Base-by-base conservation (phyloP, 2,888 invertebrate genomes). In the Ellobium chinense region DNA sequence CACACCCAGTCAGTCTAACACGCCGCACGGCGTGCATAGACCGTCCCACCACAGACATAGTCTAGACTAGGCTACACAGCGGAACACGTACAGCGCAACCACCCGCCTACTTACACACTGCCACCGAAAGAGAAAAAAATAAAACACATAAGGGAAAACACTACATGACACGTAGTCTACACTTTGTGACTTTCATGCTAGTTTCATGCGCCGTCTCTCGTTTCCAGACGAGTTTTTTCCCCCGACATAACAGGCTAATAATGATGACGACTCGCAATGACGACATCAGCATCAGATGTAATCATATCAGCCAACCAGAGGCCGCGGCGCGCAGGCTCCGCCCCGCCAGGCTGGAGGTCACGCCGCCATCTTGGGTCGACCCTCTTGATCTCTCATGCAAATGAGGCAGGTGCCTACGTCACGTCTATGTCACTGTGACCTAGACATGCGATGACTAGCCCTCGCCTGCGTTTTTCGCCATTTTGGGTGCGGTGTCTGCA, bases 401-500 rank as follows among this genome's bases (percentile, higher is more conserved):
- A 69, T 69, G 46, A 69, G 69, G 27, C 69, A 69, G 69, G 39
- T 69, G 39, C 69, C 69, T 69, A 69, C 69, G 69, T 69, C 69
- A 69, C 46, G 69, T 69, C 69, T 69, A 69, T 69, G 69, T 69
- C 69, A 69, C 29, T 21, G 29, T 69, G 69, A 69, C 69, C 69
- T 69, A 69, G 69, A 69, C 69, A 69, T 24, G 21, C 29, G 46
- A 69, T 54, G 69, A 69, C 54, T 54, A 46, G 54, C 46, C 29
- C 27, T 29, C n/a, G n/a, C 36, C 12, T 46, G 69, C 31, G 39
- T 54, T 46, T 54, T 69, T 69, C 69, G 69, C 69, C 69, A 69
- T 69, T 39, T 69, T 69, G 69, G 54, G 69, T n/a, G 69, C 69
- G 69, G 1, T 39, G 69, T 29, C 46, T 7, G 21, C 69, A 24